Evolutionary conservation across 1,140 invertebrate genomes (phyloP).

Genomic region (Heliothis virescens): DNA sequence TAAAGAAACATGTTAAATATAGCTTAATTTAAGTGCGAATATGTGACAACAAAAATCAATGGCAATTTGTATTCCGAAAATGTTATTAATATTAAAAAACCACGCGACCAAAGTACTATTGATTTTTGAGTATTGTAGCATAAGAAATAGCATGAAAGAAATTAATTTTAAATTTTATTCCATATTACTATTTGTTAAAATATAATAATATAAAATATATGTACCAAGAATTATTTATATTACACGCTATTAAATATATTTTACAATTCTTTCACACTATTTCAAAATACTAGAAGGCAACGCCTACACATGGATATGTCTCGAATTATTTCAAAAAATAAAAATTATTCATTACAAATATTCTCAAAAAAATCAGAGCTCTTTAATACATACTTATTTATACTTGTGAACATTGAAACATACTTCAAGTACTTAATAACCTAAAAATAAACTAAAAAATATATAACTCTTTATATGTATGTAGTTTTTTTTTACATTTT

Average conservation of each 20-base stretch:
- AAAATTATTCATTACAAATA: neutral
- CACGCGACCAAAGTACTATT: neutral
- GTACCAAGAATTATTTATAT: neutral
- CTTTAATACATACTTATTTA: neutral
- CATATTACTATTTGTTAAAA: conserved; percentile 7
- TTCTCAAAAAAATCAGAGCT: neutral
- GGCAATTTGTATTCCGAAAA: neutral
- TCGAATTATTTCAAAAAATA: conserved; percentile 10
- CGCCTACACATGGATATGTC: conserved; percentile 53
- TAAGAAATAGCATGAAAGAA: conserved; percentile 19
- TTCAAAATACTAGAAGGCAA: neutral
- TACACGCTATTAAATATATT: neutral
- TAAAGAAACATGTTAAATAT: neutral
- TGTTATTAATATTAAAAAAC: no score
- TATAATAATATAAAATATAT: conserved; percentile 19
- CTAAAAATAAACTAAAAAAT: no score
- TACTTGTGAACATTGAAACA: conserved; percentile 11
- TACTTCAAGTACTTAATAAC: neutral
- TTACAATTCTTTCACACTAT: conserved; percentile 28
- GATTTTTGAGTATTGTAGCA: neutral
- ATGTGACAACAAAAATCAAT: conserved; percentile 7
- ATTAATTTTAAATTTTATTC: neutral
- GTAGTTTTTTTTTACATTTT: neutral
- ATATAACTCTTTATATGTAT: neutral
- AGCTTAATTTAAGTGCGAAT: neutral